A percentile compares a stretch with the other conserved stretches of the same genome.
Conservation (phyloP, 2,797 vertebrate genomes). For the Danio jaintianensis region DNA sequence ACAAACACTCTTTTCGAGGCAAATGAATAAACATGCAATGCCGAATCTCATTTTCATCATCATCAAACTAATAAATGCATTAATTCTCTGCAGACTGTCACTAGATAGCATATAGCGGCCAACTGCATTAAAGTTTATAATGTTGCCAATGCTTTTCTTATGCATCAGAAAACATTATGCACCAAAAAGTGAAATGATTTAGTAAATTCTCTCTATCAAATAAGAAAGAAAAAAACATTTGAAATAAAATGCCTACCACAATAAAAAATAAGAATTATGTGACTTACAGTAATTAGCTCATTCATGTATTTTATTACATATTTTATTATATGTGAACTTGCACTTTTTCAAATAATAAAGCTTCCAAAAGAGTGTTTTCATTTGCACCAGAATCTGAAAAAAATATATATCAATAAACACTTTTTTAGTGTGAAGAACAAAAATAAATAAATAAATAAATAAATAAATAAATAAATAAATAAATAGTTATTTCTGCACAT, state of each 20-base stretch:
- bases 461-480: too few species aligned
- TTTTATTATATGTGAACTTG: too few species aligned
- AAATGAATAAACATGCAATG: not conserved
- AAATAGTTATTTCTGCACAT: too few species aligned
- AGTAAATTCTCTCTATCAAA: not conserved
- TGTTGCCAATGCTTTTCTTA: not conserved
- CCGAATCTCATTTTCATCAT: not conserved
- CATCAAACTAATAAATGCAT: not conserved
- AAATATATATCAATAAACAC: too few species aligned
- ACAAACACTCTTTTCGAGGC: not conserved
- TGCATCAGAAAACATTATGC: not conserved
- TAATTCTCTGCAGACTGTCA: not conserved
- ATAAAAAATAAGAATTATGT: not conserved
- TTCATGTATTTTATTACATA: too few species aligned
- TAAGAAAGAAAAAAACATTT: not conserved
- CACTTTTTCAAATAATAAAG: too few species aligned
- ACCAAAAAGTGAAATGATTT: constrained; percentile 2
- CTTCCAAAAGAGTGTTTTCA: too few species aligned
- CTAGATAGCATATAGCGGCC: not conserved
- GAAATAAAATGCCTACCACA: not conserved
- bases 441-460: too few species aligned
- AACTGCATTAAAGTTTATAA: not conserved
- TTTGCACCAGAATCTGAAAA: too few species aligned
- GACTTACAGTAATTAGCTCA: not conserved
- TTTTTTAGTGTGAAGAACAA: too few species aligned